phyloP scores from a whole-genome alignment of 1,140 invertebrate genomes.

The Listronotus bonariensis region DNA sequence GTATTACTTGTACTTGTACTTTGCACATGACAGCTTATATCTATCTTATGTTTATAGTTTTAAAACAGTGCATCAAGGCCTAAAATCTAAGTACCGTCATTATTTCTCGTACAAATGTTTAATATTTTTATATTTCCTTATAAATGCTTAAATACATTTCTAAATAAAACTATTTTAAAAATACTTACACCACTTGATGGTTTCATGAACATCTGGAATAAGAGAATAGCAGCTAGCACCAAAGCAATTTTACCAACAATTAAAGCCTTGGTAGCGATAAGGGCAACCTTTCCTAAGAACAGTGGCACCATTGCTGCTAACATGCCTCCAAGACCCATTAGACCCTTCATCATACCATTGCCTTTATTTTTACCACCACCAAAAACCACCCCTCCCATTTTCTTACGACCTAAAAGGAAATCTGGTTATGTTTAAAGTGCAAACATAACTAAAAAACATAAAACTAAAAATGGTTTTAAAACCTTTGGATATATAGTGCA shows the following conservation, averaged over 20 bases:
- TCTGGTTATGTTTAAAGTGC: not conserved
- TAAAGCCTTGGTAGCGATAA: constrained; percentile 74
- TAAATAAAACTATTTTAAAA: constrained; percentile 1
- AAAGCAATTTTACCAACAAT: constrained; percentile 77
- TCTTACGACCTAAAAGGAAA: constrained; percentile 7
- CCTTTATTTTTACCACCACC: constrained; percentile 48
- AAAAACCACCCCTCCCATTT: not conserved
- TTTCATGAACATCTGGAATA: constrained; percentile 68
- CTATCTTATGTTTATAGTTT: too few relatives aligned
- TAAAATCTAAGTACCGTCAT: too few relatives aligned
- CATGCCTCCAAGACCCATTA: constrained; percentile 63
- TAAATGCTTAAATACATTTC: not conserved
- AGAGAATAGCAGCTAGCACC: constrained; percentile 67
- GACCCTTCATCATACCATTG: constrained; percentile 69
- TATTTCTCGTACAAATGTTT: too few relatives aligned
- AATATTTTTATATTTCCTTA: constrained; percentile 2
- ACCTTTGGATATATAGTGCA: too few relatives aligned
- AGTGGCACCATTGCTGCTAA: constrained; percentile 70
- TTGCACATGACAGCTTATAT: too few relatives aligned
- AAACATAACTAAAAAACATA: too few relatives aligned
- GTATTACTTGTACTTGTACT: too few relatives aligned
- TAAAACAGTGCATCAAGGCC: too few relatives aligned
- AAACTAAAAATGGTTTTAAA: too few relatives aligned
- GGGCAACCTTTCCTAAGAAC: constrained; percentile 68
- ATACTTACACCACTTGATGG: constrained; percentile 46